phyloP scores from a whole-genome alignment of 2,113 vertebrate species.

The Callaeas wilsoni region DNA sequence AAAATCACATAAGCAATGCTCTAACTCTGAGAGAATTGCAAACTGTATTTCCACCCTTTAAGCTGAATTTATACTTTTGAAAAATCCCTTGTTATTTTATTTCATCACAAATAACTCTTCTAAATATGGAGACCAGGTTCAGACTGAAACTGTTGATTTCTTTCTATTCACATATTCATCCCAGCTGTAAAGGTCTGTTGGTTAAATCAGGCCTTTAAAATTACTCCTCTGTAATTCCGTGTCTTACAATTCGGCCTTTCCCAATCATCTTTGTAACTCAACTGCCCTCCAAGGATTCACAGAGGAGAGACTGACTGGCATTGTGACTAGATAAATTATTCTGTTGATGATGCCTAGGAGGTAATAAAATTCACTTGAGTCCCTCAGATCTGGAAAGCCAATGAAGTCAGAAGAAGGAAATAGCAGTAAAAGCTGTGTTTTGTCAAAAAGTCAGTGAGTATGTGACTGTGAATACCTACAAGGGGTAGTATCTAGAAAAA shows the following conservation, averaged over 20 bases:
- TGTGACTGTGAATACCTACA: conserved; percentile 33
- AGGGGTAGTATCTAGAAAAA: not conserved
- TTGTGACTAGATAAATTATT: conserved; percentile 26
- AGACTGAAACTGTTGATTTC: not conserved
- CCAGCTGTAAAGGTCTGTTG: not conserved
- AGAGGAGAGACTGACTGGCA: not conserved
- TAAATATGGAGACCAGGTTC: not conserved
- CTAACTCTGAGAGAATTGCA: not conserved
- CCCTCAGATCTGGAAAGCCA: conserved; percentile 1
- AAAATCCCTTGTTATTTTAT: not conserved
- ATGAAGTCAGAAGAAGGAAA: not conserved
- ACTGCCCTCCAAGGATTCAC: conserved; percentile 16
- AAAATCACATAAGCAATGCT: not conserved
- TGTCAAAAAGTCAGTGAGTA: not conserved
- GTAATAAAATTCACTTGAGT: conserved; percentile 31
- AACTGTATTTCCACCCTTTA: not conserved
- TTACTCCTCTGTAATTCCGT: not conserved
- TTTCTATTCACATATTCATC: not conserved
- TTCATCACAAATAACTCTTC: not conserved
- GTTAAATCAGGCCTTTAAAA: conserved; percentile 19
- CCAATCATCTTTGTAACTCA: not conserved
- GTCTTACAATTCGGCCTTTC: not conserved
- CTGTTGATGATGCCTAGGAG: not conserved
- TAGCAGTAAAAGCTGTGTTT: conserved; percentile 1
- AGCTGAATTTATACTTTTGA: not conserved